These are phyloP conservation scores for Lepilemur septentrionalis DNA, from an alignment of 2,797 vertebrate genomes.

Conservation along the genomic window DNA sequence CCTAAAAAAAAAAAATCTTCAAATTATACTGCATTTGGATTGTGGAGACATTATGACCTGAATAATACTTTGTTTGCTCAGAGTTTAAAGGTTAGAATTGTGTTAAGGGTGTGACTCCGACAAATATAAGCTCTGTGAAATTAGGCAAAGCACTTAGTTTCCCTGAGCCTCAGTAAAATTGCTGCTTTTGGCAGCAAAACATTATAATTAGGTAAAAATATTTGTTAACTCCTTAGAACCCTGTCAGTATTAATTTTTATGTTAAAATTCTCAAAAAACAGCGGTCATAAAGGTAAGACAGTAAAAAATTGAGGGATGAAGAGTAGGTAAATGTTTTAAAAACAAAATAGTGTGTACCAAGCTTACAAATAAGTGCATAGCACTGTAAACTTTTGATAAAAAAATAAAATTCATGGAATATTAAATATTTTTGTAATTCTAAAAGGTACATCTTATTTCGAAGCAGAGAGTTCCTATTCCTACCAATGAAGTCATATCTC, in stretches of 20 bases:
- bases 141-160: constrained; percentile 41
- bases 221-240: background rate
- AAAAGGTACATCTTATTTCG: background rate
- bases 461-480: background rate
- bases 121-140: constrained; percentile 45
- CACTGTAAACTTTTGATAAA: background rate
- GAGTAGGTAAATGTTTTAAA: background rate
- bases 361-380: background rate
- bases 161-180: background rate
- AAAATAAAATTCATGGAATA: background rate
- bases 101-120: constrained; percentile 19
- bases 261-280: background rate
- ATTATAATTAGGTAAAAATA: background rate
- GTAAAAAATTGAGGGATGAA: background rate
- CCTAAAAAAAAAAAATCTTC: background rate
- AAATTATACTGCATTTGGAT: background rate
- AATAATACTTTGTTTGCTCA: background rate
- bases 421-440: background rate
- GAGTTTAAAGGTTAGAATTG: background rate
- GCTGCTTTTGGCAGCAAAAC: background rate
- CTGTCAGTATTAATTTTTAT: background rate
- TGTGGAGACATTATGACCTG: background rate
- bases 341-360: background rate
- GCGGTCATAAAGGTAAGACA: background rate
- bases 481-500: background rate